phyloP scores from a whole-genome alignment of 64 coral and sea anemone species.

The Montipora cactus region DNA sequence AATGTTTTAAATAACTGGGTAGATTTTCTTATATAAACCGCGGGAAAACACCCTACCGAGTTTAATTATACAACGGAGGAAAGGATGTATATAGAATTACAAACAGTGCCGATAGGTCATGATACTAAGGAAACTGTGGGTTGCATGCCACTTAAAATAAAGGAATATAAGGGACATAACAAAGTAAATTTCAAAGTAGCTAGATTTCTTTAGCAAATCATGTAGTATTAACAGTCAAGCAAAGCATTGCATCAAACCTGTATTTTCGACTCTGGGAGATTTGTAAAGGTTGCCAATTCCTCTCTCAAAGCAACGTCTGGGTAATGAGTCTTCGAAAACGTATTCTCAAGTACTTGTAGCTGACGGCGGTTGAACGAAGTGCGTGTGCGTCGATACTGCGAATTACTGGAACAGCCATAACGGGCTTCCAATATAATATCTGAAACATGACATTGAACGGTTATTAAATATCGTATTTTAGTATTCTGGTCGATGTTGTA shows the following conservation, averaged over 20 bases:
- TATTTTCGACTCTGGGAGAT: conserved; percentile 68
- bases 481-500: too few relatives aligned
- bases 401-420: conserved; percentile 16
- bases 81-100: too few relatives aligned
- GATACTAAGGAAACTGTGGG: too few relatives aligned
- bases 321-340: conserved; percentile 70
- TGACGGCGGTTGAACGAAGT: conserved; percentile 64
- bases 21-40: background rate
- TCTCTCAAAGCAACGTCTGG: conserved; percentile 71
- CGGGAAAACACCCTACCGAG: too few relatives aligned
- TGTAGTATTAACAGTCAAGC: too few relatives aligned
- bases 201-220: too few relatives aligned
- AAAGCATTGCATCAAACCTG: conserved; percentile 41
- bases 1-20: background rate
- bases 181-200: too few relatives aligned
- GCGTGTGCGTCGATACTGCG: conserved; percentile 58
- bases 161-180: too few relatives aligned
- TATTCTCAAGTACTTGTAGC: conserved; percentile 55
- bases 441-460: background rate
- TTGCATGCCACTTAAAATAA: too few relatives aligned
- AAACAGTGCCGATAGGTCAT: too few relatives aligned
- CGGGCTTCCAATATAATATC: conserved; percentile 77
- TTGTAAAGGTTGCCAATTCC: conserved; percentile 62
- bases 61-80: too few relatives aligned
- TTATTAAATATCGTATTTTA: background rate